Evolutionary conservation across 1,140 invertebrate genomes (phyloP).

Genomic region (Nixonia krombeini): DNA sequence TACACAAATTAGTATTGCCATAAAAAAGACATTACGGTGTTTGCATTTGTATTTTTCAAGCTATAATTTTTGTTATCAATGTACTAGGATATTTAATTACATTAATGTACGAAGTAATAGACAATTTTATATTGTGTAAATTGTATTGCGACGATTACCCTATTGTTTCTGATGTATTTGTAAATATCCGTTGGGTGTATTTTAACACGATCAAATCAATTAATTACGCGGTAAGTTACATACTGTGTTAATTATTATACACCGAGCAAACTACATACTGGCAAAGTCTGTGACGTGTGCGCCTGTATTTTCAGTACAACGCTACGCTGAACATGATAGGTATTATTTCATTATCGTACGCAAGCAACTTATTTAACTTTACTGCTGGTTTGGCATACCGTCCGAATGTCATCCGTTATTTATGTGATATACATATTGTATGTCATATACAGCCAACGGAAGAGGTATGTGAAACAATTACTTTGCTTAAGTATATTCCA

Average conservation of each 20-base stretch:
- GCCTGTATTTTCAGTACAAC: slow-evolving; percentile 18
- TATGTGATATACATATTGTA: no score
- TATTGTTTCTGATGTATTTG: neutral
- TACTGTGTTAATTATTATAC: slow-evolving; percentile 4
- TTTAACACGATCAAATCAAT: slow-evolving; percentile 4
- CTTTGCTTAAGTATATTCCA: no score
- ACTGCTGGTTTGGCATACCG: slow-evolving; percentile 35
- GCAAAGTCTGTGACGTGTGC: slow-evolving; percentile 9
- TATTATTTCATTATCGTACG: slow-evolving; percentile 33
- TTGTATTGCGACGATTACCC: no score
- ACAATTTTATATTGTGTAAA: neutral
- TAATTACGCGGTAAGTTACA: slow-evolving; percentile 8
- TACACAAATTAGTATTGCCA: no score
- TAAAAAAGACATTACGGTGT: no score
- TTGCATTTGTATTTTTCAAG: no score
- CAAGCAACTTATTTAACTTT: slow-evolving; percentile 37
- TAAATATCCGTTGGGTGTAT: neutral
- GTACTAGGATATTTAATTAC: no score
- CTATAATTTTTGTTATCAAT: no score
- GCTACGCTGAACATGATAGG: slow-evolving; percentile 18
- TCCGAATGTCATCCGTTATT: no score
- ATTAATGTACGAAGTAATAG: no score
- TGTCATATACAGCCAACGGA: no score
- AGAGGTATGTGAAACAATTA: no score
- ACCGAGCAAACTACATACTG: slow-evolving; percentile 4